Evolutionary conservation across 2,888 invertebrate genomes (phyloP).

Genomic region (Morpho deidamia): DNA sequence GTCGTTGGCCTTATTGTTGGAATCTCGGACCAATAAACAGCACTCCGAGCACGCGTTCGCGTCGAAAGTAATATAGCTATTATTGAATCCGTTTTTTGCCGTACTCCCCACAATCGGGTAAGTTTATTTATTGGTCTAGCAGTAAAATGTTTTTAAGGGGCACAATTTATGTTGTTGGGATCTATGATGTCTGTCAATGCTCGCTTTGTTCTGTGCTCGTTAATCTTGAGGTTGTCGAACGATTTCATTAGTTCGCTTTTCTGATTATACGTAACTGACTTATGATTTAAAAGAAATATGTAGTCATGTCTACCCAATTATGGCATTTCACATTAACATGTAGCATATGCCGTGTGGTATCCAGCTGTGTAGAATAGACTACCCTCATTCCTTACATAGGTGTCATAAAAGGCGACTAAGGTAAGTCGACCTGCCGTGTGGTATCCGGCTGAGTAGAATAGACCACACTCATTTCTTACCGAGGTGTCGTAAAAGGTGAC

Average conservation of each 20-base stretch:
- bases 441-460: too few relatives aligned
- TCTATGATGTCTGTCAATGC: conserved; percentile 50
- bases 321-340: too few relatives aligned
- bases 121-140: conserved; percentile 69
- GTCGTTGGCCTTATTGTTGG: not conserved
- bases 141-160: conserved; percentile 62
- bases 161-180: conserved; percentile 61
- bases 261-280: conserved; percentile 5
- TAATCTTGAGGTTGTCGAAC: conserved; percentile 41
- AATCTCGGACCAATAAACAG: conserved; percentile 37
- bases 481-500: too few relatives aligned
- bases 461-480: too few relatives aligned
- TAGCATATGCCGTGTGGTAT: too few relatives aligned
- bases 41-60: conserved; percentile 45
- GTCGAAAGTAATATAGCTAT: conserved; percentile 55
- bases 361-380: too few relatives aligned
- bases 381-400: too few relatives aligned
- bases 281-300: too few relatives aligned
- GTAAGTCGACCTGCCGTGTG: too few relatives aligned
- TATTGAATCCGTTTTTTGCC: conserved; percentile 41
- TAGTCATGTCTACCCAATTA: too few relatives aligned
- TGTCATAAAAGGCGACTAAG: too few relatives aligned
- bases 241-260: conserved; percentile 29
- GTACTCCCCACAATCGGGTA: conserved; percentile 56
- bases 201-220: conserved; percentile 45